Base-by-base conservation (phyloP, 1,140 invertebrate species). In the Drosophila nigromelanica region DNA sequence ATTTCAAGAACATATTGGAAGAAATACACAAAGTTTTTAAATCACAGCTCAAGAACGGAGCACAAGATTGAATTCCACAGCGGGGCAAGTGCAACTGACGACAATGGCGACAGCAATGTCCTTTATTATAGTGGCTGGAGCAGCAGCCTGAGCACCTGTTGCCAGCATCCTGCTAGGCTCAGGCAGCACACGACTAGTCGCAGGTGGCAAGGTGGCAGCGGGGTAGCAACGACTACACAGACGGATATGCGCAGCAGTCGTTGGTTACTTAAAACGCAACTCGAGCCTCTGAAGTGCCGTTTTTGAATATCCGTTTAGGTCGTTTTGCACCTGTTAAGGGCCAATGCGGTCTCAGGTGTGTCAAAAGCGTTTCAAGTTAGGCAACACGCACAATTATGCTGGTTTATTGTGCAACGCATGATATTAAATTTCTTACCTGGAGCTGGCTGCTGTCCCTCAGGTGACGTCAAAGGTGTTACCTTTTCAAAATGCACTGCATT, bases 271-370 rank as follows among this genome's bases (percentile, higher is more conserved):
- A 50, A 69, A 61, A 69, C 40, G 48, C 50, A 40, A 62, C 39
- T 27, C 24, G 58, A 55, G 62, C 27, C 8, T 35, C 7, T 35
- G 33, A 35, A 10, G 33, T 35, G 33, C 0, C 33, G 18, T 18
- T n/a, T n/a, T n/a, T n/a, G n/a, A n/a, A n/a, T n/a, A n/a, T n/a
- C n/a, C n/a, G n/a, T n/a, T n/a, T 39, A 11, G 30, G 51, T 70
- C 42, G 15, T 21, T 21, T 63, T 21, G 51, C 42, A 56, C 42
- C 54, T 47, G 24, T 71, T 33, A 63, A 58, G 27, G 14, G 39
- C 35, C 77, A 85, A 85, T 85, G 80, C 68, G 73, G 58, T n/a
- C 76, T 85, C 80, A 85, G 80, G 81, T 85, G 80, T 69, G 56
- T 68, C 33, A 61, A 77, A 54, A 74, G 58, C 56, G 45, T 59